A percentile compares a stretch with the other conserved stretches of the same genome.
These are phyloP conservation scores for Phrynocephalus guinanensis DNA, from an alignment of 2,797 vertebrate species.

Conservation along the genomic window DNA sequence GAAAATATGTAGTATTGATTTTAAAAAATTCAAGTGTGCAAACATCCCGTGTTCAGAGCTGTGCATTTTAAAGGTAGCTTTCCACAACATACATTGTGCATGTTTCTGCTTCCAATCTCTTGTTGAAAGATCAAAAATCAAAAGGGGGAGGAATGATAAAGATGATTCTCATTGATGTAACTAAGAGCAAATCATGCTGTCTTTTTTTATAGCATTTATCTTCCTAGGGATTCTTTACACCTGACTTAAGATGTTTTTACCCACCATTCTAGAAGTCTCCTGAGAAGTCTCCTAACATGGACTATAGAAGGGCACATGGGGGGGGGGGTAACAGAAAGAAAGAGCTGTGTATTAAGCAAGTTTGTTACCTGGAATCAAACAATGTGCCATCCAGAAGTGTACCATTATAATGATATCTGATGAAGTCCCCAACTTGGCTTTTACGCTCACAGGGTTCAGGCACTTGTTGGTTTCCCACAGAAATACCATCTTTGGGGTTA, in stretches of 20 bases:
- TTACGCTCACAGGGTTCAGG: conserved; percentile 87
- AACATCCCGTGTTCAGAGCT: neutral
- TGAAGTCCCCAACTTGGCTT: conserved; percentile 88
- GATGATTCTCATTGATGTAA: neutral
- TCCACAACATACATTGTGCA: neutral
- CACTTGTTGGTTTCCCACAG: conserved; percentile 82
- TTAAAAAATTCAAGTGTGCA: neutral
- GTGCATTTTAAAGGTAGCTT: neutral
- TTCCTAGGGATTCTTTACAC: neutral
- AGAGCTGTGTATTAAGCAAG: fast-evolving
- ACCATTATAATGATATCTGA: conserved; percentile 97
- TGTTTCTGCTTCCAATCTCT: neutral
- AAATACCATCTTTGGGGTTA: conserved; percentile 92
- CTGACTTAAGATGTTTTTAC: neutral
- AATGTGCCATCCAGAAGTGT: conserved; percentile 92
- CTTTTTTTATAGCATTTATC: neutral
- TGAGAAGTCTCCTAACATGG: neutral
- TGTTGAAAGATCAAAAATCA: neutral
- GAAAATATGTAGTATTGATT: neutral
- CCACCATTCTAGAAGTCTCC: neutral
- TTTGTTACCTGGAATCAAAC: conserved; percentile 93
- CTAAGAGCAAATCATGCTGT: neutral
- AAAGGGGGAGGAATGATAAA: neutral
- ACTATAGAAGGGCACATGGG: neutral
- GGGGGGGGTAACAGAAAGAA: neutral